Evolutionary conservation across 2,888 invertebrate genomes (phyloP), one percentile per base, ranked within the genome.

Genomic region (Drosophila anceps): DNA sequence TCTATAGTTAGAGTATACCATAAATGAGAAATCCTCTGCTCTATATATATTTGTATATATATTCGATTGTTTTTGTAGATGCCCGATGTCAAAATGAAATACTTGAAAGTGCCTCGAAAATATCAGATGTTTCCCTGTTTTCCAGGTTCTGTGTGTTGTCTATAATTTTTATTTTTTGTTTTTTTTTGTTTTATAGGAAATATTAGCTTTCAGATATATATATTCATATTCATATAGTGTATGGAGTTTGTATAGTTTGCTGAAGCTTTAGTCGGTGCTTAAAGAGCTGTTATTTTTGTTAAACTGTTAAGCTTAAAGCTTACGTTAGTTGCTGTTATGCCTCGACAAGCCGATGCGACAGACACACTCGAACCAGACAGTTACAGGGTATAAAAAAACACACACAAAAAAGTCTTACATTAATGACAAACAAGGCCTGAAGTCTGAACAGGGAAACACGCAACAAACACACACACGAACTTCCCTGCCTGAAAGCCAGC

Each of bases 221-320:
- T 29, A 29, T n/a, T 15, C 12, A 15, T 48, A 46, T 27, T 27
- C 27, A 31, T 20, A n/a, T 31, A 29, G 15, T n/a, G n/a, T 39
- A 35, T 33, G 20, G 9, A 35, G 51, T 35, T 53, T 53, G 2
- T 31, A 46, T 39, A 37, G 41, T 35, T 53, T 35, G 37, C 54
- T 62, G 55, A 62, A 57, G 41, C 48, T 35, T 57, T 69, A 53
- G 27, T 67, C 44, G 41, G 35, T 77, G 77, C 62, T 43, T 69
- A 57, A 57, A 78, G 43, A 61, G 48, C 7, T 51, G 59, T 68
- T 73, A 77, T 60, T 85, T 83, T 70, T 84, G 81, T 81, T 81
- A 53, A 78, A 60, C 9, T 67, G 66, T 79, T 81, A 76, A 76
- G 86, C 82, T 86, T 73, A 44, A 82, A 86, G 86, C 83, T 43